phyloP scores from a whole-genome alignment of 2,113 vertebrate species.

The Progne subis region DNA sequence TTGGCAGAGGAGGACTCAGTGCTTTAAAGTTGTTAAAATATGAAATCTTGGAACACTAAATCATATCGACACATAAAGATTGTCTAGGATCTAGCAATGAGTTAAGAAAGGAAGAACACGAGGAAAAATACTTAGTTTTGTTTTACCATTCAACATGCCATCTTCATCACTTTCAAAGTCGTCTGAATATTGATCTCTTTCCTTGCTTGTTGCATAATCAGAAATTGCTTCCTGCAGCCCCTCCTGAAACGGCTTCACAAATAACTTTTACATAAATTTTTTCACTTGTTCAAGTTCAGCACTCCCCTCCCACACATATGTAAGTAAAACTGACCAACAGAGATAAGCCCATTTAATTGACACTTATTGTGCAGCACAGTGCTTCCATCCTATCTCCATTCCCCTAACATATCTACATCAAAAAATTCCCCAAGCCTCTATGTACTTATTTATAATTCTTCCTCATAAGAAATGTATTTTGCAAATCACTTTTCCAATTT shows the following conservation, averaged over 20 bases:
- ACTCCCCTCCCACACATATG: fast-evolving
- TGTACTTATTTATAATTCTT: not conserved
- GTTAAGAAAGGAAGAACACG: not conserved
- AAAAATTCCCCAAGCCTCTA: fast-evolving
- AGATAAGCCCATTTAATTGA: not conserved
- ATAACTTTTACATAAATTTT: not conserved
- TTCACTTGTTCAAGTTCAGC: not conserved
- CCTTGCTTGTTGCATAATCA: constrained; percentile 69
- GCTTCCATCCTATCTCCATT: not conserved
- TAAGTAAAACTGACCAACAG: not conserved
- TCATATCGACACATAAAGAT: not conserved
- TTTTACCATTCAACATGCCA: constrained; percentile 41
- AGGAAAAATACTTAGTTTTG: not conserved
- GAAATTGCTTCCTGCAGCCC: constrained; percentile 81
- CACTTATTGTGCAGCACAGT: not conserved
- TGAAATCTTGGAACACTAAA: not conserved
- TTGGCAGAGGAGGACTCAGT: not conserved
- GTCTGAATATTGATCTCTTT: constrained; percentile 76
- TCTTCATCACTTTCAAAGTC: constrained; percentile 84
- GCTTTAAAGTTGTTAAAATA: not conserved
- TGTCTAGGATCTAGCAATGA: not conserved
- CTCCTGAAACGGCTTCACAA: constrained; percentile 75
- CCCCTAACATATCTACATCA: not conserved
- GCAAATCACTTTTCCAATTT: not conserved
- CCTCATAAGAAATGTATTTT: fast-evolving